Evolutionary conservation across 2,888 invertebrate species (phyloP), one percentile per base, ranked within the genome.

Genomic region (Beris morrisii): DNA sequence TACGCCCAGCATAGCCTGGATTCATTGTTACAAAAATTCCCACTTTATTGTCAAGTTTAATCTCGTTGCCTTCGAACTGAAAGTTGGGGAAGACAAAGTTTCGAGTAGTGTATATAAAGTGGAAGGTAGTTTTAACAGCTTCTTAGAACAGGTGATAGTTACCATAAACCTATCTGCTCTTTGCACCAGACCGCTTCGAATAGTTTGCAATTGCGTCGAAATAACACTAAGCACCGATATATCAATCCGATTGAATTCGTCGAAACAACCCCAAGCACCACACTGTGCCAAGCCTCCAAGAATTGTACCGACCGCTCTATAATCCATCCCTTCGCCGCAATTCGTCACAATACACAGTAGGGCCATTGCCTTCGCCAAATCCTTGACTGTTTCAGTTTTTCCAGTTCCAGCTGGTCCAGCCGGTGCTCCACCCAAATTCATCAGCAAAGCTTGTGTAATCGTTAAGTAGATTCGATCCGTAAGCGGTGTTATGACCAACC

Each of bases 21-120:
- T 96, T 95, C 94, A 96, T 95, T 0, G 95, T 96, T 65, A 95
- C 93, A 80, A 96, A 97, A 69, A 96, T 90, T 1, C 95, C 95
- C 13, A 95, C 91, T 81, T 94, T 93, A 5, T 84, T 82, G 80
- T 95, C 94, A 77, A 96, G 79, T 6, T 82, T 83, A 68, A 95
- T 94, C 76, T 94, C 92, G 75, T 88, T 86, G 1, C 90, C 90
- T 82, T 92, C 92, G 78, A 94, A 93, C 91, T 92, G 74, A 75
- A 71, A 5, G 56, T n/a, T 15, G 4, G 31, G 7, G 31, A 9
- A 22, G n/a, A 7, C 13, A 48, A 7, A 48, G 13, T 7, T 9
- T 13, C 15, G 4, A 48, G 7, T 44, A 44, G 9, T 44, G 1
- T 11, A 11, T 12, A 44, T 44, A 44, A 11, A 44, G 12, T 2